Evolutionary conservation across 2,888 invertebrate species (phyloP).

Genomic region (Cantharis rufa): DNA sequence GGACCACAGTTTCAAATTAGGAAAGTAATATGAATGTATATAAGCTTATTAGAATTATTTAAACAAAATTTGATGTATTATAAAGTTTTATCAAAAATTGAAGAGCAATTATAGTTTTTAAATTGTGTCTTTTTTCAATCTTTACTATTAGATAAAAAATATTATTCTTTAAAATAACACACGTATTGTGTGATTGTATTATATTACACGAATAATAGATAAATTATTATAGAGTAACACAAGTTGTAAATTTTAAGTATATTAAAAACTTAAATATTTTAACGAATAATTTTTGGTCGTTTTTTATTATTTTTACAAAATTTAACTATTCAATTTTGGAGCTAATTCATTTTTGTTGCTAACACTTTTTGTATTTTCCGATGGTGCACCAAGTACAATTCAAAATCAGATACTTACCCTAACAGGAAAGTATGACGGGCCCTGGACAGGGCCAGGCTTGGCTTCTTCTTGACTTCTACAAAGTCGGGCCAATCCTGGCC

Average conservation of each 20-base stretch:
- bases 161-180: constrained; percentile 15
- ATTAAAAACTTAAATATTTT: constrained; percentile 23
- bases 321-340: too few relatives aligned
- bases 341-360: too few relatives aligned
- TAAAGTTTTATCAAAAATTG: constrained; percentile 19
- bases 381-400: too few relatives aligned
- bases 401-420: too few relatives aligned
- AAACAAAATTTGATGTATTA: constrained; percentile 3
- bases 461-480: too few relatives aligned
- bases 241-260: constrained; percentile 22
- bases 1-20: constrained; percentile 8
- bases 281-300: constrained; percentile 20
- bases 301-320: neutral
- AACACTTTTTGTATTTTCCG: too few relatives aligned
- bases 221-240: constrained; percentile 21
- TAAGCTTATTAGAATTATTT: constrained; percentile 14
- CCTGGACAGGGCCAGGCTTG: too few relatives aligned
- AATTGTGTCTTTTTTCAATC: constrained; percentile 16
- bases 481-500: too few relatives aligned
- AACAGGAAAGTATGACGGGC: too few relatives aligned
- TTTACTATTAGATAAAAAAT: constrained; percentile 13
- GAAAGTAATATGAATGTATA: constrained; percentile 16
- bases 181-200: constrained; percentile 18
- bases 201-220: constrained; percentile 13
- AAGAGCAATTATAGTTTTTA: constrained; percentile 20